Evolutionary conservation across 2,797 vertebrate species (phyloP), one percentile per base, ranked within the genome.

Genomic region (Pipistrellus kuhlii): DNA sequence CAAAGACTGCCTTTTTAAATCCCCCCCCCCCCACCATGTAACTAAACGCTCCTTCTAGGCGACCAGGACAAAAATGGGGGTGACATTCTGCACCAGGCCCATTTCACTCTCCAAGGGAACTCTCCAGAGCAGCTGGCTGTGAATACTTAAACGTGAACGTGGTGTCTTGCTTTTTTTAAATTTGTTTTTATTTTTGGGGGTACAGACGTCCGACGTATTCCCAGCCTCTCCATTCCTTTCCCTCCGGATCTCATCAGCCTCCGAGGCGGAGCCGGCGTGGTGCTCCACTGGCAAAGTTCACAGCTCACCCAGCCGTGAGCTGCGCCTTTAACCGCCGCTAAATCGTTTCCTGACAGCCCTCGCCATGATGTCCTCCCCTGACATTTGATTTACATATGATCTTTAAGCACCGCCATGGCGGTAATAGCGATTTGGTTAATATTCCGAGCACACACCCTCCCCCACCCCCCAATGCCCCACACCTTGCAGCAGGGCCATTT

Each of bases 321-420:
- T 98, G 98, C 98, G 98, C 99, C 99, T 99, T 99, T 99, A 99
- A 99, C 99, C 98, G 98, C 98, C 83, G 98, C 99, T 99, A 99
- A 99, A 99, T 99, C 99, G 99, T 99, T 99, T 99, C 98, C 98
- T 99, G 99, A 99, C 99, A 99, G 99, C 98, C 98, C 98, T 98
- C 88, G 98, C 98, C 98, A 98, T 98, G 98, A 98, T 99, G 98
- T 98, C 97, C 98, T 98, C 98, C 98, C 98, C 98, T 98, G 98
- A 99, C 99, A 99, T 99, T 99, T 99, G 99, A 99, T 99, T 99
- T 99, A 99, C 99, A 99, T 99, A 99, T 99, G 99, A 99, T 99
- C 99, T 99, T 99, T 99, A 99, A 99, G 99, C 98, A 98, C 98
- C 96, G 98, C 97, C 97, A 97, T 97, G 97, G 98, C 97, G 96